Evolutionary conservation across 2,113 vertebrate species (phyloP).

Genomic region (Podilymbus podiceps): DNA sequence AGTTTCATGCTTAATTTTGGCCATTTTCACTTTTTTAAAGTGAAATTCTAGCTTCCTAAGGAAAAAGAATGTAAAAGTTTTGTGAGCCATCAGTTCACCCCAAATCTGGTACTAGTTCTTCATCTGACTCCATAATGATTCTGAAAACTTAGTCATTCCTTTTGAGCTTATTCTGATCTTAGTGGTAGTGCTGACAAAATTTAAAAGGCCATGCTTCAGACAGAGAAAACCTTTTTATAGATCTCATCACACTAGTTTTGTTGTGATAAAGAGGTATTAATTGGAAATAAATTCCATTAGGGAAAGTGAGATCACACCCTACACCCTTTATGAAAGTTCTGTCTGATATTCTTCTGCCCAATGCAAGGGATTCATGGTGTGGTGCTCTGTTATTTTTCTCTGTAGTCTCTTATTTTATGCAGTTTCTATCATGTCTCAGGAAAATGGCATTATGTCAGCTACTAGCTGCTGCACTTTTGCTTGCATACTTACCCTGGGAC

Average conservation of each 20-base stretch:
- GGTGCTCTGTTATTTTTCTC: neutral
- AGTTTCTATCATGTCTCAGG: neutral
- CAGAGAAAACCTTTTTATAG: neutral
- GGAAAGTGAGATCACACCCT: neutral
- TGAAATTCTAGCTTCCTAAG: neutral
- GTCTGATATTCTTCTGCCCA: neutral
- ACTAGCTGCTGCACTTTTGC: neutral
- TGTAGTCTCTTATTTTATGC: neutral
- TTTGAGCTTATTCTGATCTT: neutral
- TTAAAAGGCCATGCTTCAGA: neutral
- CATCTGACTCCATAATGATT: neutral
- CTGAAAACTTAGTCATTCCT: neutral
- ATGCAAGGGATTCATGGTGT: neutral
- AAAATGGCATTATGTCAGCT: neutral
- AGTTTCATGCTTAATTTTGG: neutral
- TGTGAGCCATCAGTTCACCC: neutral
- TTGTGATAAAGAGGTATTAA: neutral
- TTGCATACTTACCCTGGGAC: neutral
- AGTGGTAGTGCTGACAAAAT: neutral
- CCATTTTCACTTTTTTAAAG: neutral
- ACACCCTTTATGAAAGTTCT: neutral
- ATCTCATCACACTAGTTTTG: neutral
- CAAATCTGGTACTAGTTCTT: neutral
- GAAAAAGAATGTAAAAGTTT: neutral
- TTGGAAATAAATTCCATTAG: neutral